These are phyloP conservation scores for Lophura nycthemera DNA, from an alignment of 2,113 vertebrate species.

Conservation along the genomic window DNA sequence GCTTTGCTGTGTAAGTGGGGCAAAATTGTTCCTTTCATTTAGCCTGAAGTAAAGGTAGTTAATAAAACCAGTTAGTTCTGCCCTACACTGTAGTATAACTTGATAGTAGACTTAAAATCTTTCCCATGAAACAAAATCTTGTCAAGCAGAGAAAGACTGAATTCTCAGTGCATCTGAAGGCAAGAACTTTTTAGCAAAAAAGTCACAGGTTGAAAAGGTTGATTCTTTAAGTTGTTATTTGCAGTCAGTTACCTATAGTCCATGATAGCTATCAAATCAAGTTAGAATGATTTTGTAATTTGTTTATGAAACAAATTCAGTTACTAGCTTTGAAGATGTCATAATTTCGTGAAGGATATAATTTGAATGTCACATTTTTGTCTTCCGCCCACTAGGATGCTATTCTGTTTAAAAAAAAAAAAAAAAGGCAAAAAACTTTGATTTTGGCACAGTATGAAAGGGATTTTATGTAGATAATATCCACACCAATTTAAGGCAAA, in stretches of 20 bases:
- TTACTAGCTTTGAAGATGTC: conserved; percentile 43
- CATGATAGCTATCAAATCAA: neutral
- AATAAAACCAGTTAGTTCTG: conserved; percentile 44
- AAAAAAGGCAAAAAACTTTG: neutral
- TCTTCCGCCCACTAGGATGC: conserved; percentile 11
- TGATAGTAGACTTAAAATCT: neutral
- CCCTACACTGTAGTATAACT: conserved; percentile 9
- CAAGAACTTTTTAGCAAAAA: neutral
- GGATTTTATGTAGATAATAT: neutral
- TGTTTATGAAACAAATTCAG: conserved; percentile 59
- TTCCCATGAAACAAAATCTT: neutral
- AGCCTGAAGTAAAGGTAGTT: conserved; percentile 42
- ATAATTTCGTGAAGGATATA: conserved; percentile 5
- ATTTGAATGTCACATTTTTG: conserved; percentile 43
- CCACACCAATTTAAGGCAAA: neutral
- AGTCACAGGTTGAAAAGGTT: neutral
- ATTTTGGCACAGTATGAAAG: neutral
- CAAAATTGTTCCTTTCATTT: conserved; percentile 37
- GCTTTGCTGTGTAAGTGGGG: neutral
- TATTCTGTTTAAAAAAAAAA: neutral
- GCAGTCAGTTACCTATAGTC: neutral
- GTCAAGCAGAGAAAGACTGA: neutral
- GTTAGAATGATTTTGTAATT: conserved; percentile 27
- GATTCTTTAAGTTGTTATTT: conserved; percentile 34
- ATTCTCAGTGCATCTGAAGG: neutral